Conservation (phyloP, 2,113 vertebrate species). For the Nicator chloris region DNA sequence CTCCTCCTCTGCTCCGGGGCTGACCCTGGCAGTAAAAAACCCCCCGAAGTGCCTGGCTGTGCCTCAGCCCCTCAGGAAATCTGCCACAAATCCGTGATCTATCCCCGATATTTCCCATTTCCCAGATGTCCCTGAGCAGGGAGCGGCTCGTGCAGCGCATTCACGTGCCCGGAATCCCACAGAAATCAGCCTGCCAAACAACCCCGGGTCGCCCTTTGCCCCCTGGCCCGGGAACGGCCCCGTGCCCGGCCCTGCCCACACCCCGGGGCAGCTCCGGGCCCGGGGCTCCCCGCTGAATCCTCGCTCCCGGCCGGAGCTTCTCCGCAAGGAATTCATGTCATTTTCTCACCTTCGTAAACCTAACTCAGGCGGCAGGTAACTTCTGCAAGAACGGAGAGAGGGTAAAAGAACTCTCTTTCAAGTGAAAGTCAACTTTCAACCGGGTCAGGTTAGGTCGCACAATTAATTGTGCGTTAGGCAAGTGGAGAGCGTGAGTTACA, state of each 20-base stretch:
- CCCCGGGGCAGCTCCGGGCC: not conserved
- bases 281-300: not conserved
- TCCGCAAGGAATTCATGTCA: fast-evolving
- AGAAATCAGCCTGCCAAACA: fast-evolving
- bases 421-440: not conserved
- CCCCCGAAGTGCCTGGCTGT: fast-evolving
- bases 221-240: not conserved
- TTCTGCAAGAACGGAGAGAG: no score
- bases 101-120: fast-evolving
- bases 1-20: fast-evolving
- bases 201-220: not conserved
- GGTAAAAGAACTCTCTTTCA: no score
- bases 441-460: not conserved
- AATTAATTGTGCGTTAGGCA: not conserved
- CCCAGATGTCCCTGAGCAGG: fast-evolving
- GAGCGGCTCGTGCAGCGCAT: fast-evolving
- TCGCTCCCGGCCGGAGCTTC: not conserved
- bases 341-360: not conserved
- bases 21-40: not conserved
- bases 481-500: not conserved
- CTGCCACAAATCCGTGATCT: fast-evolving
- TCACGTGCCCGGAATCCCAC: not conserved
- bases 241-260: not conserved
- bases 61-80: not conserved
- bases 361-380: not conserved